These are phyloP conservation scores for Chelmon rostratus DNA, from an alignment of 2,797 vertebrate species.

Conservation along the genomic window DNA sequence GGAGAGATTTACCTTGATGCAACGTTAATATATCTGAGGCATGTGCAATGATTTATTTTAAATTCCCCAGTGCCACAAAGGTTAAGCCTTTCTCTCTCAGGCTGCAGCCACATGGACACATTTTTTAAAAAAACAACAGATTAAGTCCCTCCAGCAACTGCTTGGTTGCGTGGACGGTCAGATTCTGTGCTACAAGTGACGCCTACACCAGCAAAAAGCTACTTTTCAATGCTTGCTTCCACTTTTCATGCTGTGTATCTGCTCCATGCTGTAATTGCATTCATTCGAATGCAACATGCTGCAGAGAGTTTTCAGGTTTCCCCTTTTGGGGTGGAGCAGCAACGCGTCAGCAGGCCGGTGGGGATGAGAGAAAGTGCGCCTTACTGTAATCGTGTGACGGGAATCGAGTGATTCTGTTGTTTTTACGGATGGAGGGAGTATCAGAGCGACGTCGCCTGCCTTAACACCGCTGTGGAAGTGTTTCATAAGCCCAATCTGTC, in stretches of 20 bases:
- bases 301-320: constrained; percentile 1
- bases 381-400: neutral
- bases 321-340: neutral
- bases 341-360: neutral
- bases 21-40: constrained; percentile 15
- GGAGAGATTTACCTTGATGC: constrained; percentile 16
- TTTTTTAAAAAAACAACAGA: neutral
- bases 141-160: constrained; percentile 53
- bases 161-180: constrained; percentile 36
- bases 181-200: constrained; percentile 64
- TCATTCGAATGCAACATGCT: neutral
- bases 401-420: neutral
- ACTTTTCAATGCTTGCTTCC: constrained; percentile 33
- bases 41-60: constrained; percentile 39
- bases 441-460: neutral
- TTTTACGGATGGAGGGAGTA: constrained; percentile 2
- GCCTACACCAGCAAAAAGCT: constrained; percentile 44
- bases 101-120: constrained; percentile 22
- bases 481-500: constrained; percentile 60
- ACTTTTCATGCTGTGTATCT: constrained; percentile 14
- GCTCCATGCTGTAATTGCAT: neutral
- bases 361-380: neutral
- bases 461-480: constrained; percentile 53
- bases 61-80: constrained; percentile 25
- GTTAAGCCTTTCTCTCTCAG: constrained; percentile 41